Evolutionary conservation across 2,888 invertebrate genomes (phyloP).

Genomic region (Ophion slaviceki): DNA sequence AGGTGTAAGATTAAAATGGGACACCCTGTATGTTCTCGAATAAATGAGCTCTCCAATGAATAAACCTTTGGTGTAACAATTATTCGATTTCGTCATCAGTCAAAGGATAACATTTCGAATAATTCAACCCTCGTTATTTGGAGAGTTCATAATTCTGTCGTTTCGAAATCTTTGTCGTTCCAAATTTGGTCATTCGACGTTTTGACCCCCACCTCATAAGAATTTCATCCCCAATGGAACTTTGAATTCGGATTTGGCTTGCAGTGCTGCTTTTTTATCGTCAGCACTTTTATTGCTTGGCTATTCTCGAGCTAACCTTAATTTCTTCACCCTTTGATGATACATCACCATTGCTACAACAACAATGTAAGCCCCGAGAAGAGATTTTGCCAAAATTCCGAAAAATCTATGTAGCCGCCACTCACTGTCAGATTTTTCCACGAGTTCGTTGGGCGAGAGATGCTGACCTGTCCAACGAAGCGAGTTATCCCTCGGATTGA

Average conservation of each 20-base stretch:
- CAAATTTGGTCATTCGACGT: no score
- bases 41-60: no score
- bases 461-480: constrained; percentile 52
- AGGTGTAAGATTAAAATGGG: no score
- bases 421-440: background rate
- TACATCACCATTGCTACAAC: background rate
- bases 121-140: no score
- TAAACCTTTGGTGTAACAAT: no score
- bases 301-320: background rate
- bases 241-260: background rate
- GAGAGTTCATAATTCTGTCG: no score
- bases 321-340: background rate
- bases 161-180: no score
- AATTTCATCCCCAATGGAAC: no score
- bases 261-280: background rate
- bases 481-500: constrained; percentile 36
- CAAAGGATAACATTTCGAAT: no score
- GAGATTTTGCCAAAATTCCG: background rate
- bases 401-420: background rate
- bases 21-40: no score
- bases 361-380: background rate
- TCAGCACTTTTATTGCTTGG: background rate
- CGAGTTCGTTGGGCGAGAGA: constrained; percentile 32
- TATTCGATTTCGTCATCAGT: no score
- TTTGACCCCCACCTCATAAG: no score